A percentile compares a stretch with the other conserved stretches of the same genome.
Conservation (phyloP, 2,113 vertebrate genomes). For the Ovis aries region DNA sequence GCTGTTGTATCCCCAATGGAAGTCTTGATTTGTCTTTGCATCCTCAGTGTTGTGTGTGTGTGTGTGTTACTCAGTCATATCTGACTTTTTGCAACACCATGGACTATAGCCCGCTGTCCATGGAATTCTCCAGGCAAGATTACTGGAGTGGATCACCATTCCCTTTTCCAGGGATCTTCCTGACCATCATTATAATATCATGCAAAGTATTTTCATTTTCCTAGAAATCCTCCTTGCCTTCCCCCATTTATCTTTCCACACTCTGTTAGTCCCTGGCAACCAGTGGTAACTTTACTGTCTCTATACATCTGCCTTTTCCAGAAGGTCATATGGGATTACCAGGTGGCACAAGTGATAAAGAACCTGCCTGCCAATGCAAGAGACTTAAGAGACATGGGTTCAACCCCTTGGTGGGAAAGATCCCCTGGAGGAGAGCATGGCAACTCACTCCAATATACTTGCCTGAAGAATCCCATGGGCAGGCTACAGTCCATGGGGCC, state of each 20-base stretch:
- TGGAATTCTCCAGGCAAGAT: neutral
- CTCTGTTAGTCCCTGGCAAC: neutral
- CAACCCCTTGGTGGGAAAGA: neutral
- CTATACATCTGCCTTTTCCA: neutral
- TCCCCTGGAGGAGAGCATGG: neutral
- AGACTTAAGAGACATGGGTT: neutral
- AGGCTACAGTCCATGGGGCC: neutral
- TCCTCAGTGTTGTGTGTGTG: neutral
- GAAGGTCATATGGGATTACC: neutral
- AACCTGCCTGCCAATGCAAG: neutral
- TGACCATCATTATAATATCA: neutral
- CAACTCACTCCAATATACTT: neutral
- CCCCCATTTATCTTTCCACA: neutral
- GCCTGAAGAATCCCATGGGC: neutral
- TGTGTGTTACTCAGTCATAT: neutral
- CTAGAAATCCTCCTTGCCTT: neutral
- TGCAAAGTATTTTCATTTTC: neutral
- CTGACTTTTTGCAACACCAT: neutral
- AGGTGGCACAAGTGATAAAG: neutral
- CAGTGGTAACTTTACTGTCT: neutral
- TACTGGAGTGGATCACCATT: neutral
- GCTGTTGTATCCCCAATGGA: neutral
- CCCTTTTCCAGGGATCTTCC: neutral
- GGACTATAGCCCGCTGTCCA: accelerated
- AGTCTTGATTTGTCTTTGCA: neutral